Evolutionary conservation across 1,140 invertebrate genomes (phyloP), one percentile per base, ranked within the genome.

Genomic region (Leptoteleia sp.): DNA sequence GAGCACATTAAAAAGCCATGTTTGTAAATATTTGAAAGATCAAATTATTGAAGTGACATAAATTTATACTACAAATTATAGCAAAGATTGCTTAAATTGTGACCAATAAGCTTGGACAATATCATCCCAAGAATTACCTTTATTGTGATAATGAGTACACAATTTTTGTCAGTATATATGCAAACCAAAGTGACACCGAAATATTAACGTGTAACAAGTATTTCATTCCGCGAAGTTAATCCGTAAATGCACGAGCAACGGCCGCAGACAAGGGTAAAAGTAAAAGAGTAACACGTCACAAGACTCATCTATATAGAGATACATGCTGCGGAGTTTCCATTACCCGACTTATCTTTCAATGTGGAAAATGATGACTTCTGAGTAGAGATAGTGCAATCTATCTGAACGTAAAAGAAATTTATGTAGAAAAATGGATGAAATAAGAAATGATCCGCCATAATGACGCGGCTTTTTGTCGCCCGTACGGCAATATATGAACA

Each of bases 341-440:
- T 11, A 45, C n/a, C 38, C 16, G 54, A 59, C 40, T 59, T 59
- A 45, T 59, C 15, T 43, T 45, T 59, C 15, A 59, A 31, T 33
- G 40, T 59, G n/a, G 38, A 59, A 59, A 43, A 59, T 59, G 40
- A 45, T 43, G 27, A 45, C 40, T 59, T 43, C 40, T 43, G 27
- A 59, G 27, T 40, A 59, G 16, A 54, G 37, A 42, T 42, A 42
- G 52, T 25, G 37, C 25, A 29, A 42, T 55, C 19, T 42, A 42
- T 55, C 11, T 42, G 22, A 55, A 55, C 50, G 19, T 54, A 38
- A 37, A 50, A 37, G 33, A 54, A 54, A 54, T 38, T 38, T 54
- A 25, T 38, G 48, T 37, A 9, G 3, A 38, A 54, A 54, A 37
- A 15, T 38, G 13, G 4, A 54, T 25, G 12, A 38, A 54, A 33